Percentiles rank a stretch among this genome's conserved stretches.
These are phyloP conservation scores for Drosophila infuscata DNA, from an alignment of 2,888 invertebrate genomes.

Conservation along the genomic window DNA sequence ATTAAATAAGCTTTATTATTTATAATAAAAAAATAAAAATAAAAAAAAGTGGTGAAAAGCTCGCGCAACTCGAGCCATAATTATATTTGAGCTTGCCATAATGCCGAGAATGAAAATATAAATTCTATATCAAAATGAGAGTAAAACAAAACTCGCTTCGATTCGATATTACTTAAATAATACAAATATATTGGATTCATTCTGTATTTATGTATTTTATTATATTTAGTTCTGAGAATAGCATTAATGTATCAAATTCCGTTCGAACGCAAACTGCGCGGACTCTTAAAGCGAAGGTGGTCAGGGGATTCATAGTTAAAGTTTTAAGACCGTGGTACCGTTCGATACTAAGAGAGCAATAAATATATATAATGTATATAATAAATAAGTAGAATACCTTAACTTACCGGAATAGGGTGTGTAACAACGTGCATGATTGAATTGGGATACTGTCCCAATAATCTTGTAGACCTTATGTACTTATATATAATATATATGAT, in stretches of 20 bases:
- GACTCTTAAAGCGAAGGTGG: neutral
- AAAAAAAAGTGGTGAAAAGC: conserved; percentile 2
- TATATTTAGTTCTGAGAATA: too few relatives aligned
- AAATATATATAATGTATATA: neutral
- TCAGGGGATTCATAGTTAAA: neutral
- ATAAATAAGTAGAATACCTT: neutral
- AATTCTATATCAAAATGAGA: neutral
- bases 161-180: neutral
- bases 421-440: too few relatives aligned
- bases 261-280: conserved; percentile 17
- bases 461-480: neutral
- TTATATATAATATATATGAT: conserved; percentile 1
- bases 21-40: too few relatives aligned
- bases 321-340: conserved; percentile 7
- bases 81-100: neutral
- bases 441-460: too few relatives aligned
- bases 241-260: neutral
- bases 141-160: neutral
- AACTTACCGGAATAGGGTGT: conserved; percentile 5
- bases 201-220: too few relatives aligned
- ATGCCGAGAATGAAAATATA: neutral
- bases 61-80: neutral
- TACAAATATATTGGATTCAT: neutral
- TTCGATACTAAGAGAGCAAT: neutral
- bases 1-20: too few relatives aligned